Percentiles rank a stretch among this genome's conserved stretches.
Evolutionary conservation across 1,140 invertebrate species (phyloP).

Genomic region (Potamilus streckersoni): DNA sequence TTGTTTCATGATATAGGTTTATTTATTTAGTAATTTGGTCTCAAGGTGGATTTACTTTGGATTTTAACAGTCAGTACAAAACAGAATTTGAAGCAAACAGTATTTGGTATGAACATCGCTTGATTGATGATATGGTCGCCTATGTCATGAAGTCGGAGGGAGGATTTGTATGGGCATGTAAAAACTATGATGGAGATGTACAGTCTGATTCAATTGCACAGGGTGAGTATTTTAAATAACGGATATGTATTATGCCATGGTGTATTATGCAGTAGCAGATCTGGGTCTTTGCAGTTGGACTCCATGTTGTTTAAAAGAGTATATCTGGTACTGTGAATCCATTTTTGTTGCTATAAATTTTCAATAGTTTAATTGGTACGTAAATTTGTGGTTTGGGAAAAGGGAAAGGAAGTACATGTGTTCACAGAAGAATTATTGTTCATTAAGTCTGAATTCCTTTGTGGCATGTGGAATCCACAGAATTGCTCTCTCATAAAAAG

Average conservation of each 20-base stretch:
- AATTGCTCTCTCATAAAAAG: too few relatives aligned
- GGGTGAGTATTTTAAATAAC: constrained; percentile 73
- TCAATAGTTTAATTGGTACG: too few relatives aligned
- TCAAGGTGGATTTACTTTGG: constrained; percentile 66
- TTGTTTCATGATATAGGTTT: too few relatives aligned
- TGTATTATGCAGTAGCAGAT: too few relatives aligned
- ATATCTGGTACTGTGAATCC: too few relatives aligned
- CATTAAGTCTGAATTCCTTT: too few relatives aligned
- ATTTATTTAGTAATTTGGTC: not conserved
- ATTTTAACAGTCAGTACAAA: constrained; percentile 79
- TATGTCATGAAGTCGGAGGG: constrained; percentile 98
- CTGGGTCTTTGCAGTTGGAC: too few relatives aligned
- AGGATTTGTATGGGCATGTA: constrained; percentile 99
- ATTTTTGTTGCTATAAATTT: too few relatives aligned
- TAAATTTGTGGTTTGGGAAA: not conserved
- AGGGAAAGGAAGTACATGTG: not conserved
- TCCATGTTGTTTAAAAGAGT: too few relatives aligned
- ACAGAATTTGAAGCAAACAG: constrained; percentile 83
- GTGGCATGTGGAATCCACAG: too few relatives aligned
- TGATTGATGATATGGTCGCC: constrained; percentile 99
- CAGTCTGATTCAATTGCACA: constrained; percentile 98
- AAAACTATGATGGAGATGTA: constrained; percentile 99
- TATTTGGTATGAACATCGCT: constrained; percentile 97
- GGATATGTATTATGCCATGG: constrained; percentile 1
- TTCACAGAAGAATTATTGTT: not conserved